Percentiles rank a stretch among this genome's conserved stretches.
Evolutionary conservation across 2,113 vertebrate species (phyloP).

Genomic region (Rhombomys opimus): DNA sequence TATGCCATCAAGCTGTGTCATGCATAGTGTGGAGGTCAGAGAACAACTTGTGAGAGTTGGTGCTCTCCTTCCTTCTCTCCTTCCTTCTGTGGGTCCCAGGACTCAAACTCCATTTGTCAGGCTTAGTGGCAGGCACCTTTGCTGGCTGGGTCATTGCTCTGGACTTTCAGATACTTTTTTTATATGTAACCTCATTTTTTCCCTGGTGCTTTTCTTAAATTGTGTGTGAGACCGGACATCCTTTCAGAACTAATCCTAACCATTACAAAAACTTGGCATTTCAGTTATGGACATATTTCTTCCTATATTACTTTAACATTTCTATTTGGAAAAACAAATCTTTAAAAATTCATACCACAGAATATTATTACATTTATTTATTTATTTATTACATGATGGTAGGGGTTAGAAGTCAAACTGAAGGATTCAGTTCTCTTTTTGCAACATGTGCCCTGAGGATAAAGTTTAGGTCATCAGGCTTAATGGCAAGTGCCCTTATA

Average conservation of each 20-base stretch:
- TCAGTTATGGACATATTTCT: not conserved
- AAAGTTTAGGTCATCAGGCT: not conserved
- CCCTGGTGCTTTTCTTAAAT: constrained; percentile 19
- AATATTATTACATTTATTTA: not conserved
- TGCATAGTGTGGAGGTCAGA: not conserved
- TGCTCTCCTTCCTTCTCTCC: not conserved
- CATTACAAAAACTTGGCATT: not conserved
- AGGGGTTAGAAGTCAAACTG: not conserved
- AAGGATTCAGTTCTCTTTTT: not conserved
- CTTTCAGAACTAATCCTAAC: not conserved
- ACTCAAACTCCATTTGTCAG: not conserved
- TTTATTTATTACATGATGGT: not conserved
- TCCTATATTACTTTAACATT: not conserved
- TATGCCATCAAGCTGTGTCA: not conserved
- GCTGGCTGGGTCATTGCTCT: not conserved
- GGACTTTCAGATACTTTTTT: not conserved
- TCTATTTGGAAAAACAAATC: not conserved
- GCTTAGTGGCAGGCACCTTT: not conserved
- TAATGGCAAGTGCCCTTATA: not conserved
- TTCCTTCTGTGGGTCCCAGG: not conserved
- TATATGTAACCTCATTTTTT: not conserved
- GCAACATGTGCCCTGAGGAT: not conserved
- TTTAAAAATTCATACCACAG: not conserved
- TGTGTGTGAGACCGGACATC: not conserved
- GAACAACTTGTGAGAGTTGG: not conserved